Base-by-base conservation (phyloP, 2,113 vertebrate species). In the Petroica traversi region DNA sequence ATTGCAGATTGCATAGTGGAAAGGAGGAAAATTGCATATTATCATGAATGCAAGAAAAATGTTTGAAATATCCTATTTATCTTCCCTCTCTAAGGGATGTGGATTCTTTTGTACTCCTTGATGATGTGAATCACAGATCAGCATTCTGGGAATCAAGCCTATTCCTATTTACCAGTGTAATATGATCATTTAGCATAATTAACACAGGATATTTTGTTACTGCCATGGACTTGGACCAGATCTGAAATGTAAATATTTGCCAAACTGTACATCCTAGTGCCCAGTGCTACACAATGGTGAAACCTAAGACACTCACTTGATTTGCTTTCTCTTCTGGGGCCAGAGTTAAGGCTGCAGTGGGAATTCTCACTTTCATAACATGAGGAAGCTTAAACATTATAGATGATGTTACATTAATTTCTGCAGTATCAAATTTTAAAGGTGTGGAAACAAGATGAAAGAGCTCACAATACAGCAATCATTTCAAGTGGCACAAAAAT, bases 281-380 rank as follows among this genome's bases (percentile, higher is more conserved):
- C 72, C 82, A 41, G n/a, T 38, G 49, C 54, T 87, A 75, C 48
- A 62, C 28, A 76, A 38, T 2, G 11, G 20, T 45, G 85, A 92
- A 95, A 94, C 48, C 52, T 77, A 80, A 95, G 43, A 90, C 36
- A 61, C 48, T 90, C 36, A 28, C 41, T 95, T 71, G 10, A 79
- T 43, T 48, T n/a, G 16, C 48, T 80, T 74, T 86, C 85, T 92
- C 82, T 83, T 83, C 89, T 85, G 24, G 71, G 43, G 23, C 7
- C n/a, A 86, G 33, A 85, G 63, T 95, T 92, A 94, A 69, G 28
- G 63, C 22, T 90, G 67, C 55, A 51, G n/a, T 59, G 89, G 88
- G 95, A 94, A 85, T 94, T 96, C 93, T 97, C 78, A 83, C 52
- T 92, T 96, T 88, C 88, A 36, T 67, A 89, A 64, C 36, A 77